phyloP scores from a whole-genome alignment of 2,888 invertebrate species.

The Aleiodes testaceus region DNA sequence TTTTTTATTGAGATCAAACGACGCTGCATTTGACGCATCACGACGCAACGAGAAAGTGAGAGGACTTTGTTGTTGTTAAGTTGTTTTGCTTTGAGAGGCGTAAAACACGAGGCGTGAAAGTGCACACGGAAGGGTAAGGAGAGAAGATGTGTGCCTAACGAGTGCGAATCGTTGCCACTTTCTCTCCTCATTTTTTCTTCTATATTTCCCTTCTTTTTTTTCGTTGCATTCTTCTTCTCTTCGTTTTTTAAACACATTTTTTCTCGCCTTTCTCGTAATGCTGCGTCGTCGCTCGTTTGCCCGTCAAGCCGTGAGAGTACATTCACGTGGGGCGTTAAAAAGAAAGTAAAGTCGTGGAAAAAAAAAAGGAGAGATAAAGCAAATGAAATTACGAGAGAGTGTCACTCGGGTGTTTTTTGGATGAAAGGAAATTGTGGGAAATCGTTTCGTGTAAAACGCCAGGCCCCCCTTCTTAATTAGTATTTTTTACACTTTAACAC shows the following conservation, averaged over 20 bases:
- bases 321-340: slow-evolving; percentile 71
- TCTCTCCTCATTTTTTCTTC: neutral
- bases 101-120: slow-evolving; percentile 62
- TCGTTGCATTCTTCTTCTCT: neutral
- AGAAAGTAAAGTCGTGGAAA: slow-evolving; percentile 24
- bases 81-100: slow-evolving; percentile 35
- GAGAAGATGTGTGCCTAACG: slow-evolving; percentile 38
- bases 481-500: slow-evolving; percentile 72
- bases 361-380: slow-evolving; percentile 18
- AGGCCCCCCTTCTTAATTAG: slow-evolving; percentile 70
- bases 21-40: neutral
- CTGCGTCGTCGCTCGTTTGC: slow-evolving; percentile 61
- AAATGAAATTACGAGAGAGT: slow-evolving; percentile 43
- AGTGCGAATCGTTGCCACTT: slow-evolving; percentile 42
- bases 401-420: slow-evolving; percentile 52
- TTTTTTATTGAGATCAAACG: slow-evolving; percentile 38
- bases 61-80: slow-evolving; percentile 21
- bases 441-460: slow-evolving; percentile 12
- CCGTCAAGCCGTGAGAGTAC: slow-evolving; percentile 67
- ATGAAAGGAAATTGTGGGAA: slow-evolving; percentile 36
- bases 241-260: neutral
- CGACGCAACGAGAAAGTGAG: neutral
- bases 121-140: slow-evolving; percentile 51
- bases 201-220: neutral
- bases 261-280: slow-evolving; percentile 19